Conservation (phyloP, 2,113 vertebrate species). For the Diphyllodes magnificus region DNA sequence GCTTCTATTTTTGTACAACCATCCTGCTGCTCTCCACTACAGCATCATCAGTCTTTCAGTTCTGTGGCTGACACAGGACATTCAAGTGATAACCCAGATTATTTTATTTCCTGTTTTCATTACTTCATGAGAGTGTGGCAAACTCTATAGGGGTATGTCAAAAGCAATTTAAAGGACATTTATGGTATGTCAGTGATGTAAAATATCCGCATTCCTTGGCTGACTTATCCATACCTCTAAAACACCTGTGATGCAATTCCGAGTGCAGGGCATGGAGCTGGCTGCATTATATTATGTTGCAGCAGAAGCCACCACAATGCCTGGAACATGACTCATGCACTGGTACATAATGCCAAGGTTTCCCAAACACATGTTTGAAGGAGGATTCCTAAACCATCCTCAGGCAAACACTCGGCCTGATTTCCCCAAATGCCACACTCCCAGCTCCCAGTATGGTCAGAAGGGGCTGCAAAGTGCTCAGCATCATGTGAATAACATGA, state of each 20-base stretch:
- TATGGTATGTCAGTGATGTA: not conserved
- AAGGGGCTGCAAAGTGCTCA: not conserved
- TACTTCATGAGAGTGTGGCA: not conserved
- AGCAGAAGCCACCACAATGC: not conserved
- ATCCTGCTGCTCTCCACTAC: not conserved
- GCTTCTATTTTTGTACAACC: not conserved
- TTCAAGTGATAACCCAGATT: not conserved
- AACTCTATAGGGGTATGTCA: not conserved
- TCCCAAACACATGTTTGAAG: not conserved
- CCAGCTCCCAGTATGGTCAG: not conserved
- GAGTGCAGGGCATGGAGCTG: not conserved
- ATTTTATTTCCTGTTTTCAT: not conserved
- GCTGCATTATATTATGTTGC: not conserved
- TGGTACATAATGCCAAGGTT: not conserved
- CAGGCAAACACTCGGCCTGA: not conserved
- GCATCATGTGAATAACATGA: not conserved
- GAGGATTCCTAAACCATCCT: not conserved
- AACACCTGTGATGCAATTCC: not conserved
- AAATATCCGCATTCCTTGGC: not conserved
- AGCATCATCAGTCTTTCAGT: not conserved
- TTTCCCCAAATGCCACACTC: not conserved
- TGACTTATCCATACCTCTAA: not conserved
- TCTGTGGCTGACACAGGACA: not conserved
- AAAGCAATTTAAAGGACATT: not conserved
- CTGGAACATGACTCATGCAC: constrained; percentile 25